phyloP scores from a whole-genome alignment of 1,140 invertebrate genomes.

The Acyrthosiphon pisum region DNA sequence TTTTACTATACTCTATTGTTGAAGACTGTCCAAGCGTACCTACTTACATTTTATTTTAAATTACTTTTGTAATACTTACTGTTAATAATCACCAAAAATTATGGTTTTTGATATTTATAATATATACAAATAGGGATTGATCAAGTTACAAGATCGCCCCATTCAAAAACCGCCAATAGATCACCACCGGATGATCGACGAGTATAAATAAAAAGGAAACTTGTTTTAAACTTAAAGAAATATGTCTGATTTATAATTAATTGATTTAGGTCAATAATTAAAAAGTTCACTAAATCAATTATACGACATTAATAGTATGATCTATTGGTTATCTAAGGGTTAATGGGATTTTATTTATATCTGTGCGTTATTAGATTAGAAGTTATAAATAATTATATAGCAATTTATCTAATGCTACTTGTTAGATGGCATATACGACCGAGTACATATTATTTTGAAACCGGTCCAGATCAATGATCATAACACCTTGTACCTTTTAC shows the following conservation, averaged over 20 bases:
- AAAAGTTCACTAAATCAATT: slow-evolving; percentile 14
- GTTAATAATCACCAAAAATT: not conserved
- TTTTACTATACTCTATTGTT: not conserved
- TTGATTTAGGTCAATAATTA: not conserved
- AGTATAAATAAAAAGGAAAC: not conserved
- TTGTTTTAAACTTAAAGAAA: not conserved
- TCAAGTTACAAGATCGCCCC: not conserved
- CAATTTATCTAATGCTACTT: slow-evolving; percentile 4
- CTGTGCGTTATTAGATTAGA: not conserved
- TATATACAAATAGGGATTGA: not conserved
- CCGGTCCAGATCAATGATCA: slow-evolving; percentile 36
- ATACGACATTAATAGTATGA: not conserved
- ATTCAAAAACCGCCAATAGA: not conserved
- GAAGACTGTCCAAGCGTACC: not conserved
- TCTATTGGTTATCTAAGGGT: not conserved
- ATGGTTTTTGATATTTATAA: not conserved
- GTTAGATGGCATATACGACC: not conserved
- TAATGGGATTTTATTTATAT: not conserved
- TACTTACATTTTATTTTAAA: not conserved
- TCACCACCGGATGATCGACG: not conserved
- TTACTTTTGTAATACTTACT: not conserved
- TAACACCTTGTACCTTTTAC: slow-evolving; percentile 30
- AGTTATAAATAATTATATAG: slow-evolving; percentile 26
- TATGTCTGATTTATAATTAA: not conserved
- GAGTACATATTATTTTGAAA: slow-evolving; percentile 37